Evolutionary conservation across 1,140 invertebrate genomes (phyloP).

Genomic region (Drosophila busckii): DNA sequence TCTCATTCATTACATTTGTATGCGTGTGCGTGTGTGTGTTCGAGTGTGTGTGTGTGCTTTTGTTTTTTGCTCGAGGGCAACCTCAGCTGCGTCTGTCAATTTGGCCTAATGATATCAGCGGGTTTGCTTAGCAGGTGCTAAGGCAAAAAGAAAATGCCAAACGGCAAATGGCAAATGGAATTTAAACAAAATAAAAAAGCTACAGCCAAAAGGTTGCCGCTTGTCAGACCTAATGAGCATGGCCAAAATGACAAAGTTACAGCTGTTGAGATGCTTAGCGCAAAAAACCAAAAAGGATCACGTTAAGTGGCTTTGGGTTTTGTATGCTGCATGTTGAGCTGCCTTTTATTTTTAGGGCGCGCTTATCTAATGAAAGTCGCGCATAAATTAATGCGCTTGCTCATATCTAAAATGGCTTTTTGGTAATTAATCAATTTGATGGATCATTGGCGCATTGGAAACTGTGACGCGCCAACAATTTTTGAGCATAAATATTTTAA

Average conservation of each 20-base stretch:
- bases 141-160: neutral
- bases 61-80: slow-evolving; percentile 52
- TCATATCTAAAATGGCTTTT: slow-evolving; percentile 60
- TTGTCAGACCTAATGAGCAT: slow-evolving; percentile 39
- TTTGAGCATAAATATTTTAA: slow-evolving; percentile 65
- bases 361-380: slow-evolving; percentile 24
- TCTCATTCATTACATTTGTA: slow-evolving; percentile 26
- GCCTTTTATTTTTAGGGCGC: slow-evolving; percentile 17
- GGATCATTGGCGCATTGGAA: slow-evolving; percentile 39
- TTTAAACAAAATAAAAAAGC: slow-evolving; percentile 73
- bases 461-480: slow-evolving; percentile 49
- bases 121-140: neutral
- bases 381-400: slow-evolving; percentile 57
- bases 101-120: slow-evolving; percentile 68
- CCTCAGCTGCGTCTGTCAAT: slow-evolving; percentile 70
- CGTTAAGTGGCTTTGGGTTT: slow-evolving; percentile 25
- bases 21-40: slow-evolving; percentile 16
- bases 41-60: slow-evolving; percentile 54
- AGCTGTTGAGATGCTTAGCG: slow-evolving; percentile 8
- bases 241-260: slow-evolving; percentile 38
- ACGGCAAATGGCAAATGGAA: slow-evolving; percentile 68
- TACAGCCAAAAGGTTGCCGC: slow-evolving; percentile 31
- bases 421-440: slow-evolving; percentile 75
- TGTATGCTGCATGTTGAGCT: slow-evolving; percentile 9
- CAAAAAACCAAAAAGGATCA: slow-evolving; percentile 13